Evolutionary conservation across 2,888 invertebrate genomes (phyloP).

Genomic region (Idaea aversata): DNA sequence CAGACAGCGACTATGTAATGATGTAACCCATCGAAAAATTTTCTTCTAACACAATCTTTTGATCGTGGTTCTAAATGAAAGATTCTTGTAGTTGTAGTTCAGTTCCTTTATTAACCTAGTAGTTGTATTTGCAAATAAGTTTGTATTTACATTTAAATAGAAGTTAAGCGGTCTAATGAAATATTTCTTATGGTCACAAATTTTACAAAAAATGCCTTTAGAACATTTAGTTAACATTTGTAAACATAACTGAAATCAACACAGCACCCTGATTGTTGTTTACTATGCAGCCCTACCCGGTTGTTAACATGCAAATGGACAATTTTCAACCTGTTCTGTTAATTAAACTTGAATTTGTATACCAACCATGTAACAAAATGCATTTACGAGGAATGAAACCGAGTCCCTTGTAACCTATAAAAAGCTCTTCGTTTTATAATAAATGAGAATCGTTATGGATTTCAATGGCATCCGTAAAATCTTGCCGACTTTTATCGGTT

Average conservation of each 20-base stretch:
- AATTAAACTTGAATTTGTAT: conserved; percentile 29
- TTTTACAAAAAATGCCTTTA: background rate
- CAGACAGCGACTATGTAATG: too few relatives aligned
- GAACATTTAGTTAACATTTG: background rate
- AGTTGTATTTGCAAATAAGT: too few relatives aligned
- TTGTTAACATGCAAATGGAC: conserved; percentile 37
- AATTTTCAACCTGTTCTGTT: conserved; percentile 36
- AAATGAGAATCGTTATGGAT: background rate
- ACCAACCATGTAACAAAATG: background rate
- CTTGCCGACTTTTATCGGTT: too few relatives aligned
- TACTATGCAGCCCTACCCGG: conserved; percentile 1
- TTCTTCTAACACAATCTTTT: too few relatives aligned
- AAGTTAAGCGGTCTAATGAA: too few relatives aligned
- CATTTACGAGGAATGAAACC: background rate
- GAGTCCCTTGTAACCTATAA: background rate
- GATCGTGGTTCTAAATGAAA: too few relatives aligned
- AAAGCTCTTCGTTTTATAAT: background rate
- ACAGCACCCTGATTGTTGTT: conserved; percentile 3
- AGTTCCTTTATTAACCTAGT: too few relatives aligned
- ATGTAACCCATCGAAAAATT: too few relatives aligned
- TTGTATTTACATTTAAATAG: too few relatives aligned
- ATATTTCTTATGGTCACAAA: too few relatives aligned
- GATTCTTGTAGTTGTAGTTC: too few relatives aligned
- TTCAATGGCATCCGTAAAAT: too few relatives aligned
- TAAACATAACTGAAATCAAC: background rate